phyloP scores from a whole-genome alignment of 2,113 vertebrate species.

The Isichthys henryi region DNA sequence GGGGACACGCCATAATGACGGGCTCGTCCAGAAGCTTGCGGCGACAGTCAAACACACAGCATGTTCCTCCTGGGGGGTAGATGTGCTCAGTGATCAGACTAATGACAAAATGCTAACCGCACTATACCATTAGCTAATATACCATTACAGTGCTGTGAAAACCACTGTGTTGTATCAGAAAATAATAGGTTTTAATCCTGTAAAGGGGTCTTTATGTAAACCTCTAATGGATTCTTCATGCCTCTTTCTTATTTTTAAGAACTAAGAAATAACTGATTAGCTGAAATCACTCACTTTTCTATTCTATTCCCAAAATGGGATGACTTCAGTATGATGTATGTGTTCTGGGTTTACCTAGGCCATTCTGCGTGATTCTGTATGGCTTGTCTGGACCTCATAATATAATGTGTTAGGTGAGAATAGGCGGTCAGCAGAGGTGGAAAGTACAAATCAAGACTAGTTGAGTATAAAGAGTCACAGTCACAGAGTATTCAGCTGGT shows the following conservation, averaged over 20 bases:
- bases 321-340: not conserved
- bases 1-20: not conserved
- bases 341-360: not conserved
- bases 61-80: not conserved
- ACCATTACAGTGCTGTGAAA: not conserved
- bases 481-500: not conserved
- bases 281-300: not conserved
- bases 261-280: not conserved
- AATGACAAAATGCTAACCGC: not conserved
- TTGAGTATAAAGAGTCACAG: no score
- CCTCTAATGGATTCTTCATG: not conserved
- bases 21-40: not conserved
- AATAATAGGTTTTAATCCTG: not conserved
- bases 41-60: not conserved
- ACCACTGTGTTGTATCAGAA: not conserved
- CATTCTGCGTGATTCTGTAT: not conserved
- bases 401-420: not conserved
- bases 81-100: not conserved
- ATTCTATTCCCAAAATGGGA: not conserved
- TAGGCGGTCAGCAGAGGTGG: not conserved
- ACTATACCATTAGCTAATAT: not conserved
- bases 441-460: not conserved
- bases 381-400: not conserved
- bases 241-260: not conserved
- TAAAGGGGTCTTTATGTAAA: not conserved